Percentiles rank a stretch among this genome's conserved stretches.
phyloP scores from a whole-genome alignment of 2,797 vertebrate genomes.

The Crenichthys baileyi region DNA sequence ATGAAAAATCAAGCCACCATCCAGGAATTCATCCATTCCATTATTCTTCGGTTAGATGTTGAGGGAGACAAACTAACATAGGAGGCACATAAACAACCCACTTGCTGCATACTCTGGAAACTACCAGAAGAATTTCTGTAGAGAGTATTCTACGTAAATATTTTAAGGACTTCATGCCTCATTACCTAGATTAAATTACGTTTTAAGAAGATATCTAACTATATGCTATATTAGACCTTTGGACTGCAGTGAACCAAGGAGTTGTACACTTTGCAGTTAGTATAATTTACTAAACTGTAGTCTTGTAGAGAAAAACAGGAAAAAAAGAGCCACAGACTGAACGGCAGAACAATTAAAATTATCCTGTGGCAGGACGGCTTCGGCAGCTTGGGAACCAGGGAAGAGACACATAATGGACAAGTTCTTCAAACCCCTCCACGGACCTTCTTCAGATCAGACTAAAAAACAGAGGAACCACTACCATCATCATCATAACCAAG shows the following conservation, averaged over 20 bases:
- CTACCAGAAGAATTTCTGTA: not conserved
- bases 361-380: constrained; percentile 5
- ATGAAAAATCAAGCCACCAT: constrained; percentile 56
- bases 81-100: constrained; percentile 1
- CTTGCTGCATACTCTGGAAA: constrained; percentile 14
- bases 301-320: constrained; percentile 3
- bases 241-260: constrained; percentile 10
- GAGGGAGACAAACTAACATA: constrained; percentile 34
- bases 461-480: constrained; percentile 63
- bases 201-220: not conserved
- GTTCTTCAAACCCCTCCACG: constrained; percentile 80
- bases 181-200: constrained; percentile 1
- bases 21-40: constrained; percentile 50
- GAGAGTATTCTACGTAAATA: not conserved
- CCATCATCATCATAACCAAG: constrained; percentile 55
- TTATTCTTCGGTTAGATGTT: constrained; percentile 44
- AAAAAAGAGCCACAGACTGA: not conserved
- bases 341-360: constrained; percentile 9
- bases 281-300: constrained; percentile 5
- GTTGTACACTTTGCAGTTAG: constrained; percentile 15
- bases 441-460: constrained; percentile 61
- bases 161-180: not conserved
- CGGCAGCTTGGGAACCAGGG: constrained; percentile 43
- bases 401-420: constrained; percentile 79
- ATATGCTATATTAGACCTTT: not conserved